Conservation (phyloP, 30 jellyfish, hydroid and myxozoan species). For the Chrysaora quinquecirrha region DNA sequence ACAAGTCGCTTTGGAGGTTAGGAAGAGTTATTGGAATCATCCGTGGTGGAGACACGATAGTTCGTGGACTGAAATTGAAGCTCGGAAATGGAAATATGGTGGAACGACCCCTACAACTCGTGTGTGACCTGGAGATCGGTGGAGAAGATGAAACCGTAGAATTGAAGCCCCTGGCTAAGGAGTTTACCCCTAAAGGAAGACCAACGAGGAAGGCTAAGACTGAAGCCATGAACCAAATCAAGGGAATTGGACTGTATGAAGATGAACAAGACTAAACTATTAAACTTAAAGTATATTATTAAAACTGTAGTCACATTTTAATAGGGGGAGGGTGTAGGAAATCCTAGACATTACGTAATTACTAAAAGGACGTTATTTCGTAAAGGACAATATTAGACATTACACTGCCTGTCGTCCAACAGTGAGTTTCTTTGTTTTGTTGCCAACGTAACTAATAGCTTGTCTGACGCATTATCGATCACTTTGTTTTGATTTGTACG, state of each 20-base stretch:
- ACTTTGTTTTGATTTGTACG: constrained; percentile 10
- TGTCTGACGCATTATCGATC: constrained; percentile 3
- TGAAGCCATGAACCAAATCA: constrained; percentile 34
- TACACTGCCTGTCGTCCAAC: constrained; percentile 30
- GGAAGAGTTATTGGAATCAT: constrained; percentile 59
- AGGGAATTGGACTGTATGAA: constrained; percentile 32
- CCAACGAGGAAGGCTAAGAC: constrained; percentile 20
- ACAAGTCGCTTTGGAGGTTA: constrained; percentile 60
- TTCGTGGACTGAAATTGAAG: constrained; percentile 63
- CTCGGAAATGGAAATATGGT: constrained; percentile 64
- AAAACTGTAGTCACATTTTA: constrained; percentile 25
- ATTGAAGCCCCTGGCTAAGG: constrained; percentile 50
- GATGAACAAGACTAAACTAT: constrained; percentile 28
- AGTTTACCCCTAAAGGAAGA: constrained; percentile 16
- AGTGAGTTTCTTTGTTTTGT: constrained; percentile 37
- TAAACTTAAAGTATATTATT: constrained; percentile 6
- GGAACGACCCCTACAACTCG: constrained; percentile 73
- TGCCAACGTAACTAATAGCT: constrained; percentile 12
- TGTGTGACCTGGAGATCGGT: constrained; percentile 70
- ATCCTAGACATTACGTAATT: constrained; percentile 17
- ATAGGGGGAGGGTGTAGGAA: constrained; percentile 39
- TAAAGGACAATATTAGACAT: constrained; percentile 3
- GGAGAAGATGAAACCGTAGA: constrained; percentile 54
- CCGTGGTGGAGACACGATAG: constrained; percentile 44
- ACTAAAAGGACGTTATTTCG: constrained; percentile 1